Evolutionary conservation across 2,797 vertebrate genomes (phyloP).

Genomic region (Tiaroga cobitis): DNA sequence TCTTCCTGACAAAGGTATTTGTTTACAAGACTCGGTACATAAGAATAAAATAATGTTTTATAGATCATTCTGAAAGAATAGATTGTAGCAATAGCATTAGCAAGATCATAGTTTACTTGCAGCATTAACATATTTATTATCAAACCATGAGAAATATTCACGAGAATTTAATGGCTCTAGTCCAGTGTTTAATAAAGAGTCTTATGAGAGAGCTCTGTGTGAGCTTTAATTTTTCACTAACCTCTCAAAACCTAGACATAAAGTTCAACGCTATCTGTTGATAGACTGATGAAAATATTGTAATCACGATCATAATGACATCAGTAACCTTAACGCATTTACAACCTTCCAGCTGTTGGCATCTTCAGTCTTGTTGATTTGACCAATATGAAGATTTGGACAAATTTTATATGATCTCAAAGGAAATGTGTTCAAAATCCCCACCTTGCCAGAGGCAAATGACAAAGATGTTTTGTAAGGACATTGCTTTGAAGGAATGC

Average conservation of each 20-base stretch:
- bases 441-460: constrained; percentile 36
- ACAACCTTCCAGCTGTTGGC: background rate
- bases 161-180: background rate
- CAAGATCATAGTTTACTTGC: background rate
- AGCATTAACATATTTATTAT: background rate
- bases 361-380: constrained; percentile 14
- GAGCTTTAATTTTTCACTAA: background rate
- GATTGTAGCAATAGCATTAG: background rate
- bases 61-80: background rate
- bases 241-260: background rate
- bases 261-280: background rate
- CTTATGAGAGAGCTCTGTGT: background rate
- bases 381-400: background rate
- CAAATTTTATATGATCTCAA: constrained; percentile 20
- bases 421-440: constrained; percentile 44
- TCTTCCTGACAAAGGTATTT: background rate
- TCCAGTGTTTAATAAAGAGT: background rate
- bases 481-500: constrained; percentile 40
- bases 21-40: background rate
- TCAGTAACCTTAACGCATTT: background rate
- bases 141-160: background rate
- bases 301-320: background rate
- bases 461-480: constrained; percentile 38
- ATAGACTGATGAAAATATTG: background rate
- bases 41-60: constrained; percentile 6